Conservation (phyloP, 2,113 vertebrate species). For the Actenoides hombroni region DNA sequence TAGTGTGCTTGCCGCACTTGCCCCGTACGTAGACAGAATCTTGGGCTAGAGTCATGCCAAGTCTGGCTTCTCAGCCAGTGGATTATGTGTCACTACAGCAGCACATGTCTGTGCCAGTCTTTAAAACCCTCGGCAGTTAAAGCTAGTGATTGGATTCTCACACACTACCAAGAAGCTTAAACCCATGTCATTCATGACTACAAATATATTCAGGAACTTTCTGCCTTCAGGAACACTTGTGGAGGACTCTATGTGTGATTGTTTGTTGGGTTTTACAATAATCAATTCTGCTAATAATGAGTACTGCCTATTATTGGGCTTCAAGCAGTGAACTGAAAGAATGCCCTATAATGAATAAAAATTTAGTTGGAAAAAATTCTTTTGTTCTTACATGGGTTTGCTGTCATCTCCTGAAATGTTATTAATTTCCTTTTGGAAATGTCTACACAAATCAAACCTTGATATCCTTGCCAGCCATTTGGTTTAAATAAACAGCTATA, state of each 20-base stretch:
- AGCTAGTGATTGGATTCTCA: slow-evolving; percentile 22
- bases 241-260: neutral
- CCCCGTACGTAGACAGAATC: neutral
- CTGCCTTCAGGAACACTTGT: neutral
- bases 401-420: slow-evolving; percentile 52
- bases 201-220: neutral
- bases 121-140: neutral
- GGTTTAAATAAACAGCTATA: slow-evolving; percentile 58
- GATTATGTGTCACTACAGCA: neutral
- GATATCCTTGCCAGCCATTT: slow-evolving; percentile 31
- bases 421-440: slow-evolving; percentile 54
- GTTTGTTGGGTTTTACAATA: neutral
- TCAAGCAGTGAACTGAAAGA: slow-evolving; percentile 36
- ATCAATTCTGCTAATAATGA: neutral
- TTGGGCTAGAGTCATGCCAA: neutral
- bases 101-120: slow-evolving; percentile 42
- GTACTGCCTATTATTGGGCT: neutral
- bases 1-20: neutral
- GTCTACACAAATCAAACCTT: neutral
- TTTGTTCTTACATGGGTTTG: slow-evolving; percentile 43
- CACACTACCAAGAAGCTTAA: slow-evolving; percentile 14
- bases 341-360: slow-evolving; percentile 17
- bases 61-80: neutral
- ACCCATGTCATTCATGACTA: neutral
- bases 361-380: slow-evolving; percentile 9